Conservation (phyloP, 2,113 vertebrate species). For the Cryptotis parvus region DNA sequence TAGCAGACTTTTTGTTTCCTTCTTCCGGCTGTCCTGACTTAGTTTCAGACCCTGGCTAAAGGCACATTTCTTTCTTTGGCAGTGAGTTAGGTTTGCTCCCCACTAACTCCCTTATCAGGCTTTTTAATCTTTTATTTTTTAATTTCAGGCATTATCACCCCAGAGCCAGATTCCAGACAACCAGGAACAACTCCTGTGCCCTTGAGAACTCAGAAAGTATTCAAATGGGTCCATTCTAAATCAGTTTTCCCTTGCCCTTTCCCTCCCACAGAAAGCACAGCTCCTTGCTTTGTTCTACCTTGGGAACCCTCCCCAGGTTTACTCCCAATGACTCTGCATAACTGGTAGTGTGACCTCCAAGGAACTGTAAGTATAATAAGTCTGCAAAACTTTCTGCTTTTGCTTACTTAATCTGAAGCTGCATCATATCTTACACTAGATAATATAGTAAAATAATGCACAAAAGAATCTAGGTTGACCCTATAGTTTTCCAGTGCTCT, state of each 20-base stretch:
- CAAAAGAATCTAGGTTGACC: background rate
- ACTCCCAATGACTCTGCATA: background rate
- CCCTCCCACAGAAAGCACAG: background rate
- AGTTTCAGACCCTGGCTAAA: slow-evolving; percentile 14
- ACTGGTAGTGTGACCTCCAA: background rate
- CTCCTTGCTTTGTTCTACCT: background rate
- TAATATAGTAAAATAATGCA: background rate
- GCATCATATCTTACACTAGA: background rate
- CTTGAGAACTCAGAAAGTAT: background rate
- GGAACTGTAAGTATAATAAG: background rate
- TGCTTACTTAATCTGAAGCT: background rate
- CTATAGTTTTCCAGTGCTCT: background rate
- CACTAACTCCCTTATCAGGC: background rate
- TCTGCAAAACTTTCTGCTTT: background rate
- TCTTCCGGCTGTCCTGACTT: background rate
- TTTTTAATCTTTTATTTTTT: too few relatives aligned
- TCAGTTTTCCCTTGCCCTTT: background rate
- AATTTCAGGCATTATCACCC: background rate
- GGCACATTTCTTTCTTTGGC: background rate
- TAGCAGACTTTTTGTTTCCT: background rate
- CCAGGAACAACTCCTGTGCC: background rate
- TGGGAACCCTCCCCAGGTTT: background rate
- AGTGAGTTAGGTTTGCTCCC: background rate
- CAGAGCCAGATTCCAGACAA: background rate
- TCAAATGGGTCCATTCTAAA: background rate